Conservation (phyloP, 2,113 vertebrate species). For the Patagioenas fasciata region DNA sequence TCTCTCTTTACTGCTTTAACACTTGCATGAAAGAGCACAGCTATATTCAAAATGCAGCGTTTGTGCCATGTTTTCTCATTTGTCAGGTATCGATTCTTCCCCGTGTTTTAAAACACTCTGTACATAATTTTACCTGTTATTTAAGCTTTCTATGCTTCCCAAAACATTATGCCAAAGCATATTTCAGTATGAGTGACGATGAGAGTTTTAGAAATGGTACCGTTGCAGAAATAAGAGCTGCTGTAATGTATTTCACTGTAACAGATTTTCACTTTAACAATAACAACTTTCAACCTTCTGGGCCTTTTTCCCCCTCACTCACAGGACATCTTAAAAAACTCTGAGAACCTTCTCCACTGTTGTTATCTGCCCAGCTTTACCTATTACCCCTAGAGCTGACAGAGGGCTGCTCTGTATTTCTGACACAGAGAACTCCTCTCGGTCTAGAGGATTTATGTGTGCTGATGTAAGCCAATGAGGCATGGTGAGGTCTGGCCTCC, state of each 20-base stretch:
- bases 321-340: background rate
- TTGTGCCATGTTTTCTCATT: conserved; percentile 6
- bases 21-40: background rate
- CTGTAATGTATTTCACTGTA: background rate
- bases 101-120: conserved; percentile 42
- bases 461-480: background rate
- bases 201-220: conserved; percentile 7
- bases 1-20: background rate
- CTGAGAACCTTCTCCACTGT: background rate
- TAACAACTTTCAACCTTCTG: background rate
- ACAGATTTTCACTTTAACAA: background rate
- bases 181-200: background rate
- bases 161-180: conserved; percentile 33
- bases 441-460: background rate
- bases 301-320: accelerated
- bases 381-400: background rate
- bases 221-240: background rate
- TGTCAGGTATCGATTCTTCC: conserved; percentile 11
- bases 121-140: conserved; percentile 46
- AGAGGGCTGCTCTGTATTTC: background rate
- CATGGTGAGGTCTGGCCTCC: background rate
- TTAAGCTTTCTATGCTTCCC: conserved; percentile 14
- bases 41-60: background rate
- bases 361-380: background rate
- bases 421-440: background rate